Percentiles rank a stretch among this genome's conserved stretches.
Conservation (phyloP, 2,888 invertebrate species). For the Perizoma flavofasciatum region DNA sequence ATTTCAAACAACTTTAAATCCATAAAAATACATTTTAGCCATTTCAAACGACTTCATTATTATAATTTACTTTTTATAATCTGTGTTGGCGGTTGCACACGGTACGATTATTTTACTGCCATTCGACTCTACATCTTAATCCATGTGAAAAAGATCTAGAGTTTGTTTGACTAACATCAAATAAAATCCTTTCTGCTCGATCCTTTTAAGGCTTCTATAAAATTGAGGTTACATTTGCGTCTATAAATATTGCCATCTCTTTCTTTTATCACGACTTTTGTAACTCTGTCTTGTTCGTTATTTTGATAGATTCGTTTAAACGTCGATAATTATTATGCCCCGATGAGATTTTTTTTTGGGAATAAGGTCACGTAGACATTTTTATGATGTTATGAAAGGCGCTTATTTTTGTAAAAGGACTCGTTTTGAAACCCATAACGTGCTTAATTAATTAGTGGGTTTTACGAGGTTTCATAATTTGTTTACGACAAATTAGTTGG, state of each 20-base stretch:
- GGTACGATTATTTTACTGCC: slow-evolving; percentile 50
- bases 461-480: slow-evolving; percentile 28
- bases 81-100: slow-evolving; percentile 66
- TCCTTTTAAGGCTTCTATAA: slow-evolving; percentile 66
- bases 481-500: slow-evolving; percentile 22
- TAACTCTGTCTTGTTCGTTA: slow-evolving; percentile 35
- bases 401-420: slow-evolving; percentile 16
- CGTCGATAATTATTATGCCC: slow-evolving; percentile 33
- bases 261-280: slow-evolving; percentile 39
- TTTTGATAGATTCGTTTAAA: slow-evolving; percentile 43
- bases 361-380: slow-evolving; percentile 32
- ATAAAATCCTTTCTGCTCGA: slow-evolving; percentile 56
- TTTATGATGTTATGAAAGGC: slow-evolving; percentile 34
- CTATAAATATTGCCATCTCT: slow-evolving; percentile 47
- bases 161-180: slow-evolving; percentile 24
- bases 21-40: slow-evolving; percentile 52
- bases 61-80: slow-evolving; percentile 64
- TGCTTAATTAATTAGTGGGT: slow-evolving; percentile 22
- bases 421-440: slow-evolving; percentile 14
- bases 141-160: slow-evolving; percentile 3
- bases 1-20: slow-evolving; percentile 45
- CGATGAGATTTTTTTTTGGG: slow-evolving; percentile 26
- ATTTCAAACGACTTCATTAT: slow-evolving; percentile 60
- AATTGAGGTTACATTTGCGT: slow-evolving; percentile 66
- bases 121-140: slow-evolving; percentile 42